Evolutionary conservation across 2,113 vertebrate species (phyloP), one percentile per base, ranked within the genome.

Genomic region (Xiphophorus maculatus): DNA sequence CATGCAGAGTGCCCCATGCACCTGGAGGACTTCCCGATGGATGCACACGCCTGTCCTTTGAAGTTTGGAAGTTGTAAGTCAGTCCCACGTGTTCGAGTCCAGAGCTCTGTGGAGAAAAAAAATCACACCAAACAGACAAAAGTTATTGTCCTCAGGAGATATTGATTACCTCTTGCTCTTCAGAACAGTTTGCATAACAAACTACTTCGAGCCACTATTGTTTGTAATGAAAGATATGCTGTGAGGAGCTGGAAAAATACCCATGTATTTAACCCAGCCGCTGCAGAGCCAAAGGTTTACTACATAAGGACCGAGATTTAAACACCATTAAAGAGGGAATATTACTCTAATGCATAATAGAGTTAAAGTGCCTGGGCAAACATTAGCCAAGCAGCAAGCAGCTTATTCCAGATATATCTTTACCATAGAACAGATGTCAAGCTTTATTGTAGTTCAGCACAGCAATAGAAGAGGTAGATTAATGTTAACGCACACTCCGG

Each of bases 1-100:
- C 97, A 99, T 32, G 98, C 98, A 0, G 98, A 99, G 91, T 99
- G 98, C 71, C 98, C 98, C 61, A 99, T 99, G 98, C 97, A 99
- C 88, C 94, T 99, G 91, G 98, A 99, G 90, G 97, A 99, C 85
- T 99, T 99, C 91, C 98, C 98, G 0, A 99, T 99, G 98, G 98
- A 99, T 35, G 96, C 97, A 28, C 98, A 99, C 1, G 97, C 97
- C 71, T 99, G 98, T 88, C 98, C 98, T 0, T 93, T 99, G 81
- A 99, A 99, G 93, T 99, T 99, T 84, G 98, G 98, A 92, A 99
- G 98, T 92, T 99, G 98, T 99, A 93, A 94, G 98, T 99, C 68
- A 74, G 40, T 69, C 32, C 22, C 63, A 80, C 69, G 83, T 85
- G 74, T 64, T 74, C 69, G 60, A 58, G 10, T 58, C 6, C 51